Percentiles rank a stretch among this genome's conserved stretches.
Conservation (phyloP, 1,140 invertebrate species). For the Olivierus martensii region DNA sequence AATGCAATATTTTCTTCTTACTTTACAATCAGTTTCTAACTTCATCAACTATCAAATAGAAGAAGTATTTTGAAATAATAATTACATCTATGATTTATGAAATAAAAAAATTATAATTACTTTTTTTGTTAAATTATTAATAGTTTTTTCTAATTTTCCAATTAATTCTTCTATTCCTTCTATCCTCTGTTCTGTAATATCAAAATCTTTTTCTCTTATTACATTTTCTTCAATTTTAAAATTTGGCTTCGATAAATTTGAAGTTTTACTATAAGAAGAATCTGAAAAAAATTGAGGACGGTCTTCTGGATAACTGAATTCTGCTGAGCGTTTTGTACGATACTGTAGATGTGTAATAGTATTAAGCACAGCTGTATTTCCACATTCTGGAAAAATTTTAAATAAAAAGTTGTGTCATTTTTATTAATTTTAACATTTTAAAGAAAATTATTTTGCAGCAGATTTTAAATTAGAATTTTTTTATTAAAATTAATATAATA, state of each 20-base stretch:
- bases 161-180: slow-evolving; percentile 41
- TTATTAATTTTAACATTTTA: too few relatives aligned
- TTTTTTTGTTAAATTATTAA: slow-evolving; percentile 37
- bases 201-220: slow-evolving; percentile 8
- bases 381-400: too few relatives aligned
- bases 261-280: not conserved
- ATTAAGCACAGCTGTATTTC: slow-evolving; percentile 12
- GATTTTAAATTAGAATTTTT: too few relatives aligned
- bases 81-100: not conserved
- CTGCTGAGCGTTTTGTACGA: slow-evolving; percentile 22
- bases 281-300: not conserved
- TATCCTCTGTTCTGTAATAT: slow-evolving; percentile 37
- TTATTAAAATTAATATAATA: too few relatives aligned
- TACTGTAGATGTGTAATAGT: slow-evolving; percentile 22
- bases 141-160: slow-evolving; percentile 37
- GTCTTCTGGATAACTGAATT: slow-evolving; percentile 20
- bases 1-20: slow-evolving; percentile 27
- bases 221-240: not conserved
- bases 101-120: not conserved
- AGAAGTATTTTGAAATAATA: not conserved
- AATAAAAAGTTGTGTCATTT: too few relatives aligned
- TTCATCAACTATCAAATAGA: slow-evolving; percentile 28
- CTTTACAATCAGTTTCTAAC: slow-evolving; percentile 33
- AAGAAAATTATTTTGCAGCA: too few relatives aligned
- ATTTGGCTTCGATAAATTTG: not conserved